Base-by-base conservation (phyloP, 2,888 invertebrate genomes). In the Ceriagrion tenellum region DNA sequence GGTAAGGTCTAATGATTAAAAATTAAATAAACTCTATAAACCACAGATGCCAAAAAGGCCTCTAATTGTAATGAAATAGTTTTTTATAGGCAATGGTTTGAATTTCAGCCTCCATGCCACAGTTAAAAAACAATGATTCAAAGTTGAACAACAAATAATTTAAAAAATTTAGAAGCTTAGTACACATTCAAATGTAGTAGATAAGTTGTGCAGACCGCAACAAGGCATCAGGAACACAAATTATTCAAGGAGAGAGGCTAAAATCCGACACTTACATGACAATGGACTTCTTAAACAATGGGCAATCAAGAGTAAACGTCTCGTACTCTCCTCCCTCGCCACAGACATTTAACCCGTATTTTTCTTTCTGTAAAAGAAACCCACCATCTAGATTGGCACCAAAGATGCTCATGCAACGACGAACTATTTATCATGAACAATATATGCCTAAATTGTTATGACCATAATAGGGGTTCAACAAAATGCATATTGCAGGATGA, bases 321-420 rank as follows among this genome's bases (percentile, higher is more conserved):
- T 99, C 99, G 97, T 99, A 99, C 97, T 99, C 99, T 95, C 99
- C 99, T 91, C 99, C 99, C 97, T 99, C 99, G 40, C 99, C 99
- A 97, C 99, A 99, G 88, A 99, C 98, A 97, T 99, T 99, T 96
- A 99, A 97, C 95, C 99, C 99, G 97, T 99, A 99, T 97, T 99
- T 99, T 96, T 99, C 98, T 96, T 98, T 98, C 97, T 97, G 96
- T 95, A 97, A 97, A 96, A 96, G 96, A 96, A 96, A 90, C 40
- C 59, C 56, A 74, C 35, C 56, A 23, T 63, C 26, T 93, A 55
- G 30, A 40, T 26, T 63, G 40, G 59, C 40, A 93, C 40, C 59
- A 93, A 59, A 56, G 81, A 81, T 26, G 81, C 81, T 81, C 81
- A 81, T 81, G 81, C 81, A 81, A 81, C 35, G 35, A 35, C n/a